Evolutionary conservation across 2,888 invertebrate species (phyloP).

Genomic region (Laspeyria flexula): DNA sequence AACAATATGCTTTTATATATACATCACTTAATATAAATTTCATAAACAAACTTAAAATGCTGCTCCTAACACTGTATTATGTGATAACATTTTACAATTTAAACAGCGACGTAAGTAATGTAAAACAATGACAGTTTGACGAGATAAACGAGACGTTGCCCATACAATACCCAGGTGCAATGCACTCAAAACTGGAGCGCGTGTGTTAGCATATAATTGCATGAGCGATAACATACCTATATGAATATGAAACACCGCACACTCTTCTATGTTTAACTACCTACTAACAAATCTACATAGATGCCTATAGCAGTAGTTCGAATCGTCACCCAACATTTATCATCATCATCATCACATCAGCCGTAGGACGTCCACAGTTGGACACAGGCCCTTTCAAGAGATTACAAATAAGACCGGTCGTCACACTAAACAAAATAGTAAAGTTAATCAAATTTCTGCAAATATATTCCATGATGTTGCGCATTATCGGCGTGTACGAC

Average conservation of each 20-base stretch:
- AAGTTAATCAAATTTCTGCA: no score
- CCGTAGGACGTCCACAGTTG: no score
- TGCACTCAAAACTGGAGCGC: constrained; percentile 5
- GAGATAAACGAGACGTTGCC: background rate
- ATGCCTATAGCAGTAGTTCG: no score
- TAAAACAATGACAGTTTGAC: background rate
- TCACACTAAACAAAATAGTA: no score
- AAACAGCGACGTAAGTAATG: background rate
- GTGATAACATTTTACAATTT: background rate
- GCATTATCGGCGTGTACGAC: no score
- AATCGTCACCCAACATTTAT: no score
- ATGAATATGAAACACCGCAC: background rate
- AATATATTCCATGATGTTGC: no score
- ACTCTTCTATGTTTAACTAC: background rate
- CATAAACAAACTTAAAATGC: background rate
- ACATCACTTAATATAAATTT: no score
- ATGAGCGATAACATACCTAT: background rate
- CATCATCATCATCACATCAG: no score
- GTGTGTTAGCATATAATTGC: background rate
- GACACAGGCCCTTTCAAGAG: no score
- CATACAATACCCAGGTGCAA: background rate
- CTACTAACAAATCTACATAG: background rate
- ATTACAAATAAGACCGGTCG: no score
- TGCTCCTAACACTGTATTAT: background rate
- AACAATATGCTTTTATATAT: no score